These are phyloP conservation scores for Drosophila engyochracea DNA, from an alignment of 2,888 invertebrate genomes.

Conservation along the genomic window DNA sequence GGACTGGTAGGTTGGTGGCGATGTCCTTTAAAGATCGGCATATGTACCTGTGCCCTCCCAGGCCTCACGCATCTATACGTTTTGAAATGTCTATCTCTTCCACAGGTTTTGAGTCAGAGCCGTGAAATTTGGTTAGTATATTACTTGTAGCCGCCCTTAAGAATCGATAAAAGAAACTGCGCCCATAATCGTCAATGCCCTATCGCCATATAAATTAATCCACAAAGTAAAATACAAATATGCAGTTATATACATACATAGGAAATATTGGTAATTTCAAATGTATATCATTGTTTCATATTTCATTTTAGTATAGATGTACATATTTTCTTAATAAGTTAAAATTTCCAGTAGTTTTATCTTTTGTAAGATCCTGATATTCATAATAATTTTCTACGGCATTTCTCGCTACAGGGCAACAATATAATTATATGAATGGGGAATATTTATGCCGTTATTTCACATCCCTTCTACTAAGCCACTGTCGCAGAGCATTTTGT, in stretches of 20 bases:
- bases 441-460: not conserved
- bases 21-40: not conserved
- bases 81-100: not conserved
- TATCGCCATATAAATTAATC: not conserved
- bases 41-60: not conserved
- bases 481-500: not conserved
- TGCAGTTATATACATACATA: not conserved
- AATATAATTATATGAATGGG: not conserved
- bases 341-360: not conserved
- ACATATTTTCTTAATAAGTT: not conserved
- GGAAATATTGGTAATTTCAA: not conserved
- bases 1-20: not conserved
- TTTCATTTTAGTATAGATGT: not conserved
- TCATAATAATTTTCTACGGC: not conserved
- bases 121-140: not conserved
- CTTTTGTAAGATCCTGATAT: not conserved
- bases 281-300: no score
- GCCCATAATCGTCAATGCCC: not conserved
- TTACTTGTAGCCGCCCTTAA: not conserved
- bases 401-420: not conserved
- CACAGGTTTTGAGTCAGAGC: not conserved
- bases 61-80: rapidly evolving
- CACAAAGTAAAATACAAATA: not conserved
- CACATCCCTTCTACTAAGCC: not conserved
- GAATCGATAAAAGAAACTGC: not conserved